phyloP scores from a whole-genome alignment of 2,797 vertebrate species.

The Fratercula arctica region DNA sequence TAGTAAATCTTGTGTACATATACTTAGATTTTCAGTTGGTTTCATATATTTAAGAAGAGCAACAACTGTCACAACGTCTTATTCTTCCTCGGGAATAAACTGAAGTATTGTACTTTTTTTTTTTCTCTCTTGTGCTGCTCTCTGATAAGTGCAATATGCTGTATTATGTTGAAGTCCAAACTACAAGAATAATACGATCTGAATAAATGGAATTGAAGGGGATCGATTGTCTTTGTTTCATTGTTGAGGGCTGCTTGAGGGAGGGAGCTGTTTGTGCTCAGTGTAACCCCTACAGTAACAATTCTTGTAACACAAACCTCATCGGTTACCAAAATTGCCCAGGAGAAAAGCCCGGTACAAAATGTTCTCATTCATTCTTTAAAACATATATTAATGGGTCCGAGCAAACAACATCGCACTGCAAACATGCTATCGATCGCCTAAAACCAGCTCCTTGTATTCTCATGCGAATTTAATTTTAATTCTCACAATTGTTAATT shows the following conservation, averaged over 20 bases:
- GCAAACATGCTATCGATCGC: neutral
- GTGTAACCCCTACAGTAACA: neutral
- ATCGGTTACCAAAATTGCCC: neutral
- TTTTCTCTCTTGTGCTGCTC: constrained; percentile 64
- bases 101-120: constrained; percentile 43
- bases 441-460: neutral
- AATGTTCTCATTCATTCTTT: neutral
- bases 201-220: constrained; percentile 65
- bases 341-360: neutral
- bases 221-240: constrained; percentile 56
- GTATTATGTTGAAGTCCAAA: constrained; percentile 58
- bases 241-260: neutral
- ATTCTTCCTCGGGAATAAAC: constrained; percentile 40
- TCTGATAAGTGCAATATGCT: constrained; percentile 65
- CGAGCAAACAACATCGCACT: rapidly evolving
- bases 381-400: neutral
- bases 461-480: neutral
- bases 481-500: neutral
- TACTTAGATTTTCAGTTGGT: constrained; percentile 47
- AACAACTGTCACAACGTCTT: constrained; percentile 5
- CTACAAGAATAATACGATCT: neutral
- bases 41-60: constrained; percentile 53
- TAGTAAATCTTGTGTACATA: constrained; percentile 65
- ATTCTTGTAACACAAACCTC: neutral
- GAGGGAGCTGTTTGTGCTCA: neutral